Evolutionary conservation across 1,140 invertebrate species (phyloP), one percentile per base, ranked within the genome.

Genomic region (Anagrus nilaparvatae): DNA sequence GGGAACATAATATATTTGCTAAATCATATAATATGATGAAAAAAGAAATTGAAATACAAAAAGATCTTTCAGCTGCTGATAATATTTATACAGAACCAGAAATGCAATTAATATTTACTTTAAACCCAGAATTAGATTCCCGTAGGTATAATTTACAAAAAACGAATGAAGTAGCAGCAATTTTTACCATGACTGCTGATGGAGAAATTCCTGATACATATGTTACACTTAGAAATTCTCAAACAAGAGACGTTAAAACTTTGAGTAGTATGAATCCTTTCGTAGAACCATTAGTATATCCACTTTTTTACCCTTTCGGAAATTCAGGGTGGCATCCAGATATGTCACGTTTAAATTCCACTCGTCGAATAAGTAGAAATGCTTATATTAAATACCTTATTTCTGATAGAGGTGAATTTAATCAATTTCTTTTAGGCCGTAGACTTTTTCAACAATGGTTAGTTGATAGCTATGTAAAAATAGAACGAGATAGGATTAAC

Each of bases 281-380:
- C 24, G 39, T 41, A 0, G 30, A 33, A 24, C 29, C 29, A 33
- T 41, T 29, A 32, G 29, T 43, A 17, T 43, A 43, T 36, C 46
- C 42, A 24, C 32, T 47, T 19, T 36, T 48, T 37, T 43, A 43
- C 30, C 42, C 42, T 12, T 39, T 30, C 27, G 46, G 46, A 24
- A 40, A 29, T 13, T 19, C 14, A 43, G 41, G 41, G 14, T 47
- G 41, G 40, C 40, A 43, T 41, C 28, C 17, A 29, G n/a, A 46
- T 43, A 32, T 46, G 14, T 13, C 20, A n/a, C 21, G 18, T 1
- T 35, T 29, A 14, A 30, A 36, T 23, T 10, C n/a, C 9, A 29
- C 42, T 23, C 24, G 27, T 25, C 7, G 42, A 16, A 10, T 37
- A 9, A 16, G 25, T 12, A 20, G 34, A 17, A 23, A 27, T 14